Conservation (phyloP, 2,113 vertebrate genomes). For the Lepisosteus osseus region DNA sequence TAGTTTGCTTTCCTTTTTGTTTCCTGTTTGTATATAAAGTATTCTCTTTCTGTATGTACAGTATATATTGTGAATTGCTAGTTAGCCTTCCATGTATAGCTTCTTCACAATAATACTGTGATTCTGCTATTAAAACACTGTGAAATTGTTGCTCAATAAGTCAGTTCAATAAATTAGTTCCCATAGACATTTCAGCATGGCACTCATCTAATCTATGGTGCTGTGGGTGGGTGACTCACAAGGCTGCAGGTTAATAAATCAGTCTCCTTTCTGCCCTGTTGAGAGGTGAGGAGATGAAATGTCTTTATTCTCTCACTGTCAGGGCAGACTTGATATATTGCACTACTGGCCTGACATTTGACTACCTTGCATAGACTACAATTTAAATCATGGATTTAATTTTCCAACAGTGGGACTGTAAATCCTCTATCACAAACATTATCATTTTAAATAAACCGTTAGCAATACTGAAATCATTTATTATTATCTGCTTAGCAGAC, state of each 20-base stretch:
- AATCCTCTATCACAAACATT: background rate
- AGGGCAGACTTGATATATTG: slow-evolving; percentile 3
- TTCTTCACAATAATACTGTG: too few species aligned
- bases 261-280: slow-evolving; percentile 29
- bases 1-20: too few species aligned
- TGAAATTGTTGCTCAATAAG: background rate
- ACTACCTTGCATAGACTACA: background rate
- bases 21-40: too few species aligned
- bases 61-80: too few species aligned
- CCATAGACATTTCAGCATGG: slow-evolving; percentile 19
- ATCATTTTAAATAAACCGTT: background rate
- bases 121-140: background rate
- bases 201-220: slow-evolving; percentile 29
- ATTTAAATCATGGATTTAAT: slow-evolving; percentile 1
- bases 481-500: background rate
- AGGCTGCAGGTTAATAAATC: slow-evolving; percentile 32
- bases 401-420: background rate
- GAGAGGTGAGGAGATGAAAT: background rate
- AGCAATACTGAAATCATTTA: background rate
- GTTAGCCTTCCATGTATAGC: too few species aligned
- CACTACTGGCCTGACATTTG: slow-evolving; percentile 1
- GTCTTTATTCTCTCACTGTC: slow-evolving; percentile 1
- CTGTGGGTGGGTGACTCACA: slow-evolving; percentile 42
- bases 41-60: too few species aligned
- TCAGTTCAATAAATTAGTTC: slow-evolving; percentile 23